Evolutionary conservation across 1,140 invertebrate genomes (phyloP).

Genomic region (Euglossa dilemma): DNA sequence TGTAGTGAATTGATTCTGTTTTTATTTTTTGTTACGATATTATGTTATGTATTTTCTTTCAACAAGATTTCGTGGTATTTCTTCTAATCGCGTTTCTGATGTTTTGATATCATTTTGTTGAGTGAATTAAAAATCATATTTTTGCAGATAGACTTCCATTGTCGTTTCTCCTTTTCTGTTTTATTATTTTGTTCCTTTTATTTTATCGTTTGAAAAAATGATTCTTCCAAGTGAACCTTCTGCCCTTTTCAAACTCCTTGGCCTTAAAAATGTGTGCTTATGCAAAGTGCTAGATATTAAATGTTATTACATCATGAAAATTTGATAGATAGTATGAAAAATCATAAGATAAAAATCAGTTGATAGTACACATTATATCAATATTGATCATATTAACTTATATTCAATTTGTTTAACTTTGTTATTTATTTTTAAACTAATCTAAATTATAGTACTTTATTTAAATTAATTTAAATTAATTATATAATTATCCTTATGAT

Average conservation of each 20-base stretch:
- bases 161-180: conserved; percentile 53
- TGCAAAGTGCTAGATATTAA: conserved; percentile 12
- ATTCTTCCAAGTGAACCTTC: conserved; percentile 23
- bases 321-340: conserved; percentile 11
- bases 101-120: conserved; percentile 76
- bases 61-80: conserved; percentile 55
- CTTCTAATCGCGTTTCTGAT: conserved; percentile 63
- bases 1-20: conserved; percentile 73
- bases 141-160: conserved; percentile 70
- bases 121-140: conserved; percentile 76
- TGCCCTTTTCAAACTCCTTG: conserved; percentile 2
- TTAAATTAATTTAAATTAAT: neutral
- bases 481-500: neutral
- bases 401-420: neutral
- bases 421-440: neutral
- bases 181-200: conserved; percentile 52
- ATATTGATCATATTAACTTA: conserved; percentile 11
- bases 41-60: conserved; percentile 69
- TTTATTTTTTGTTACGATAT: conserved; percentile 75
- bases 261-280: conserved; percentile 32
- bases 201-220: conserved; percentile 15
- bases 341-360: conserved; percentile 9
- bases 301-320: conserved; percentile 23
- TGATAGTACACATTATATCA: neutral
- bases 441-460: neutral